Evolutionary conservation across 2,113 vertebrate genomes (phyloP).

Genomic region (Arenaria interpres): DNA sequence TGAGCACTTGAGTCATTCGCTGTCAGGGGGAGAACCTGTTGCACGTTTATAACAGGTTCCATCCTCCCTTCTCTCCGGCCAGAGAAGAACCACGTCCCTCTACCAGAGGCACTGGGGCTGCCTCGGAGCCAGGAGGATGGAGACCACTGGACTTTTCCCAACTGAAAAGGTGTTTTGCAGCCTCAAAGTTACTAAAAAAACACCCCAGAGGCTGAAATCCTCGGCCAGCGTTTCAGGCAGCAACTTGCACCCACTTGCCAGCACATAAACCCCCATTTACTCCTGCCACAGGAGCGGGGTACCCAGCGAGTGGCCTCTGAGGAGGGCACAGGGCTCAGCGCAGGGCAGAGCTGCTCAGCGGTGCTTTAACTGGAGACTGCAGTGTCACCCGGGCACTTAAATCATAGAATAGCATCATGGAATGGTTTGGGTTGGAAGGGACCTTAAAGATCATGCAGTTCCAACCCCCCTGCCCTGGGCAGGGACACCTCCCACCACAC

Average conservation of each 20-base stretch:
- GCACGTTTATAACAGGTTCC: fast-evolving
- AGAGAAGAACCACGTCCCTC: background rate
- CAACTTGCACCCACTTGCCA: background rate
- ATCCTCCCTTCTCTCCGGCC: background rate
- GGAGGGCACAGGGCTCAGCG: background rate
- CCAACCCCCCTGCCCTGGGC: too few relatives aligned
- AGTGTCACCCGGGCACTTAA: background rate
- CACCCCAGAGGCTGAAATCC: background rate
- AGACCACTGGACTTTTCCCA: background rate
- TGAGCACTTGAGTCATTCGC: background rate
- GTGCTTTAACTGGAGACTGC: background rate
- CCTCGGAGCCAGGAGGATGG: fast-evolving
- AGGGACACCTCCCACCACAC: too few relatives aligned
- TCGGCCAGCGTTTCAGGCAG: background rate
- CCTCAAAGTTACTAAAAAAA: background rate
- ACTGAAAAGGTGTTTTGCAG: background rate
- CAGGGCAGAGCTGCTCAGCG: background rate
- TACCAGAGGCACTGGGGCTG: background rate
- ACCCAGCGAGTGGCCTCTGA: fast-evolving
- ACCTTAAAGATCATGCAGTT: too few relatives aligned
- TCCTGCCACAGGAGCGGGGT: background rate
- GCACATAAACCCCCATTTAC: background rate
- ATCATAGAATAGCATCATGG: too few relatives aligned
- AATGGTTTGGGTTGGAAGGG: too few relatives aligned
- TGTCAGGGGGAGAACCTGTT: background rate